These are phyloP conservation scores for Spodoptera exigua DNA, from an alignment of 2,888 invertebrate species.

Conservation along the genomic window DNA sequence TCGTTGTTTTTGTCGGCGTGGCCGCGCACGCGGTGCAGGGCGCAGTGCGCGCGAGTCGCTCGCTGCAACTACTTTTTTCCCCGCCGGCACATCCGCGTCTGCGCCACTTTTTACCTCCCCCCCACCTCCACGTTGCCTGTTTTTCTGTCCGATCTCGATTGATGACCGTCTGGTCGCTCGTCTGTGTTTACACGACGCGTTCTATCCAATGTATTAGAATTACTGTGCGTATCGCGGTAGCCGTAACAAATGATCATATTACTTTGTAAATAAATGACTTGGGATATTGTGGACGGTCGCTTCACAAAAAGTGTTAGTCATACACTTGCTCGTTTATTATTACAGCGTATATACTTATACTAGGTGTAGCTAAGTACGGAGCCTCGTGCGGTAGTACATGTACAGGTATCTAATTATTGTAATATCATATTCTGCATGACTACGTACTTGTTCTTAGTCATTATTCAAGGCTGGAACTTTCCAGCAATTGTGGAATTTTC, in stretches of 20 bases:
- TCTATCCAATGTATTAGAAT: slow-evolving; percentile 57
- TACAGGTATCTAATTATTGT: slow-evolving; percentile 28
- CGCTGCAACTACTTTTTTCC: slow-evolving; percentile 77
- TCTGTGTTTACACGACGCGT: slow-evolving; percentile 72
- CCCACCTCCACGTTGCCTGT: slow-evolving; percentile 69
- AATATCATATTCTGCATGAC: slow-evolving; percentile 1
- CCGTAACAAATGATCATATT: slow-evolving; percentile 61
- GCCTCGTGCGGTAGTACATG: slow-evolving; percentile 19
- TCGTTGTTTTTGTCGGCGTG: slow-evolving; percentile 40
- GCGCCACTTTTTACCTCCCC: slow-evolving; percentile 75
- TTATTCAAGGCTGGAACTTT: too few relatives aligned
- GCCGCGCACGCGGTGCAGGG: slow-evolving; percentile 17
- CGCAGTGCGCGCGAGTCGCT: slow-evolving; percentile 63
- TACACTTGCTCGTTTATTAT: slow-evolving; percentile 47
- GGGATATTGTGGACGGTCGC: slow-evolving; percentile 34
- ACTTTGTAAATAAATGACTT: slow-evolving; percentile 58
- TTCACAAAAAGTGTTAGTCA: slow-evolving; percentile 52
- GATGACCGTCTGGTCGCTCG: slow-evolving; percentile 75
- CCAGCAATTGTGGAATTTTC: too few relatives aligned
- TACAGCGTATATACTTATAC: slow-evolving; percentile 6
- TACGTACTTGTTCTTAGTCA: too few relatives aligned
- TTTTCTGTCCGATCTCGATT: slow-evolving; percentile 79
- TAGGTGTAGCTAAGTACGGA: slow-evolving; percentile 9
- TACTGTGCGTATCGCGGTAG: slow-evolving; percentile 74
- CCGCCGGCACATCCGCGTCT: slow-evolving; percentile 79